Percentiles rank a stretch among this genome's conserved stretches.
Conservation (phyloP, 2,888 invertebrate species). For the Petrophora chlorosata region DNA sequence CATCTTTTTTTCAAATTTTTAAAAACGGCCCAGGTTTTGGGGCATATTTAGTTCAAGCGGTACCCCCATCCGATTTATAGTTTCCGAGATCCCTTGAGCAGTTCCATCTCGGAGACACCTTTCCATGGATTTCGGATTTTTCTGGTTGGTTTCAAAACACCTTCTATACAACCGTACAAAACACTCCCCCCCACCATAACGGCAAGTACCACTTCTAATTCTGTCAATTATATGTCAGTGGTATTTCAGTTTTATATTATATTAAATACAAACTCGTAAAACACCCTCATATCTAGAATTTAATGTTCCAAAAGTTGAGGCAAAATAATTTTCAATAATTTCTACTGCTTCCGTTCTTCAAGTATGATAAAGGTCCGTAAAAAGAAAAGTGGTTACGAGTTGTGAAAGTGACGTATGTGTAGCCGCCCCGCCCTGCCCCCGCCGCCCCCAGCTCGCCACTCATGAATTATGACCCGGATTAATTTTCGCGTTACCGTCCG, state of each 20-base stretch:
- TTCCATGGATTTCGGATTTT: too few species aligned
- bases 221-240: neutral
- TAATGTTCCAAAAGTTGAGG: slow-evolving; percentile 21
- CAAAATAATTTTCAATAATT: slow-evolving; percentile 41
- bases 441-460: slow-evolving; percentile 33
- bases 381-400: slow-evolving; percentile 39
- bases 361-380: slow-evolving; percentile 27
- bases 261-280: neutral
- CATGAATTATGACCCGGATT: slow-evolving; percentile 53
- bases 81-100: too few species aligned
- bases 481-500: slow-evolving; percentile 46
- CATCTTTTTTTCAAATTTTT: too few species aligned
- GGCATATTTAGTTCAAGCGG: too few species aligned
- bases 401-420: slow-evolving; percentile 52
- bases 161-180: too few species aligned
- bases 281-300: slow-evolving; percentile 15
- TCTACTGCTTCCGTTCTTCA: slow-evolving; percentile 11
- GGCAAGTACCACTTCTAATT: too few species aligned
- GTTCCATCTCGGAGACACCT: too few species aligned
- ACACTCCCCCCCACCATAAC: too few species aligned
- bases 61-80: too few species aligned
- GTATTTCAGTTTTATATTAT: neutral
- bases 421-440: slow-evolving; percentile 33
- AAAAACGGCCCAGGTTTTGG: too few species aligned
- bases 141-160: too few species aligned